phyloP scores from a whole-genome alignment of 92 coral and sea anemone genomes.

The Parazoanthus swiftii region DNA sequence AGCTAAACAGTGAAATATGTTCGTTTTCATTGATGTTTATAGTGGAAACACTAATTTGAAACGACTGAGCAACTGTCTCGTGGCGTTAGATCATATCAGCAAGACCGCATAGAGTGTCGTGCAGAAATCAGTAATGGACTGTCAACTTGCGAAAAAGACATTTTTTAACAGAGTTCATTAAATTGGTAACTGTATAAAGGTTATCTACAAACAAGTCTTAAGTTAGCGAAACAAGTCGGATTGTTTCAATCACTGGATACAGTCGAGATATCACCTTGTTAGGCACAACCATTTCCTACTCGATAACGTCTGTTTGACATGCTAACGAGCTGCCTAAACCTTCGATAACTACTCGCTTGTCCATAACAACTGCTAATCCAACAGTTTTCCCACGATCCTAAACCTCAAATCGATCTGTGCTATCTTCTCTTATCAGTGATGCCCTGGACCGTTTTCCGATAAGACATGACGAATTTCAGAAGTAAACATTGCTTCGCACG shows the following conservation, averaged over 20 bases:
- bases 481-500: constrained; percentile 8
- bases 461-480: constrained; percentile 19
- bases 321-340: constrained; percentile 25
- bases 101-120: neutral
- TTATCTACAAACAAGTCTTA: constrained; percentile 2
- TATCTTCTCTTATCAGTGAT: constrained; percentile 43
- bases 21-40: neutral
- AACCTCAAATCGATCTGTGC: constrained; percentile 28
- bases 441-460: constrained; percentile 38
- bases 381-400: constrained; percentile 39
- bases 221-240: neutral
- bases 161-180: neutral
- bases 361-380: constrained; percentile 7
- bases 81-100: neutral
- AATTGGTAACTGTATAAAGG: neutral
- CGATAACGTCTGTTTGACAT: neutral
- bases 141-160: neutral
- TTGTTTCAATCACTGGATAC: neutral
- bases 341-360: constrained; percentile 7
- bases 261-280: constrained; percentile 7
- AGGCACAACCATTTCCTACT: neutral
- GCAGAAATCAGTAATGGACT: neutral
- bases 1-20: neutral
- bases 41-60: constrained; percentile 7
- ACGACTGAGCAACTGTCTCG: neutral